Base-by-base conservation (phyloP, 2,888 invertebrate genomes). In the Syritta pipiens region DNA sequence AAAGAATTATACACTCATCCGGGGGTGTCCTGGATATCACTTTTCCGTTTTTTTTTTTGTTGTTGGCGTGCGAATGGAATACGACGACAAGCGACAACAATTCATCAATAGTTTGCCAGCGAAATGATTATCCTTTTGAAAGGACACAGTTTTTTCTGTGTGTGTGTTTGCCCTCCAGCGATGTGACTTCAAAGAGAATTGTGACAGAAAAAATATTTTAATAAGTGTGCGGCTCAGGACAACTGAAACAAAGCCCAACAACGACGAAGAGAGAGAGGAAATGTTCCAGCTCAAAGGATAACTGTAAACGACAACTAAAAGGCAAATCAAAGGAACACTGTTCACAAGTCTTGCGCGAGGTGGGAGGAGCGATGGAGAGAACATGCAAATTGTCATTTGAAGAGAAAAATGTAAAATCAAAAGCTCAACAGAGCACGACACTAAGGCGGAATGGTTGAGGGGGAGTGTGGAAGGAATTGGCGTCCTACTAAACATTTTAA, bases 271-370 rank as follows among this genome's bases (percentile, higher is more conserved):
- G 44, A 30, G 51, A 49, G 19, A 14, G 22, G 42, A 44, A 26
- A 49, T 40, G 55, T 42, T 63, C 35, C 49, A 46, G 35, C 71
- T 77, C 71, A 77, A 71, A 77, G 71, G 57, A 77, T 65, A 37
- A 65, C 48, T 77, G n/a, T n/a, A 77, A 77, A 59, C 69, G 71
- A 71, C 76, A 77, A 77, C 76, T 77, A 77, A 77, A 77, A 77
- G 46, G 71, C 71, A 59, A 77, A 71, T 77, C 76, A 77, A 77
- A 77, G 63, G 37, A 65, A 51, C 46, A 71, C 44, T 44, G 51
- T 26, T 4, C 14, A 44, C 14, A 44, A 57, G 48, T 69, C 59
- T n/a, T 35, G 35, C 14, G 37, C 9, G 37, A 2, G 28, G 28
- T 28, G 28, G 6, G 28, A n/a, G 6, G 28, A 4, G 28, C 9